Evolutionary conservation across 2,113 vertebrate species (phyloP).

Genomic region (Antennarius striatus): DNA sequence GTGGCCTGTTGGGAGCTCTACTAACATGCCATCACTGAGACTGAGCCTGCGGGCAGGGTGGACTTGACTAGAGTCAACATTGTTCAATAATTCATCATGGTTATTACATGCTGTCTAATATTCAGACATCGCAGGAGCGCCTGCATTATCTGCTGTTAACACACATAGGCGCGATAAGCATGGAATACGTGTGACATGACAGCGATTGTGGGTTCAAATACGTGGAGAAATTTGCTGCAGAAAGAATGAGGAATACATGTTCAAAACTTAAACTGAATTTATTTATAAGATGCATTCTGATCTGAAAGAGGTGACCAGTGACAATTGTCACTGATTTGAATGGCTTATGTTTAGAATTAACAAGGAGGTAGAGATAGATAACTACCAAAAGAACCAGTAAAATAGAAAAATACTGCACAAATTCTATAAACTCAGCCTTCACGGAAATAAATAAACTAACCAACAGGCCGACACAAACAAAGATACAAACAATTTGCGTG

Average conservation of each 20-base stretch:
- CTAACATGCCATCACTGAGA: slow-evolving; percentile 32
- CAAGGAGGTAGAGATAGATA: too few relatives aligned
- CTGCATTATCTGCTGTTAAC: slow-evolving; percentile 28
- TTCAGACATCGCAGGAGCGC: slow-evolving; percentile 8
- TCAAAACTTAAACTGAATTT: too few relatives aligned
- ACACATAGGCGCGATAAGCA: slow-evolving; percentile 16
- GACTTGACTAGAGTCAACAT: slow-evolving; percentile 33
- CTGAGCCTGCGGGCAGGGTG: slow-evolving; percentile 25
- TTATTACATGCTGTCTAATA: slow-evolving; percentile 32
- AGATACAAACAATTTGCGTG: too few relatives aligned
- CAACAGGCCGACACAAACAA: too few relatives aligned
- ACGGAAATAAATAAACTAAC: too few relatives aligned
- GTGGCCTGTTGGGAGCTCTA: neutral
- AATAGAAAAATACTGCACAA: too few relatives aligned
- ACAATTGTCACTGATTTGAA: too few relatives aligned
- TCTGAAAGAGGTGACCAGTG: too few relatives aligned
- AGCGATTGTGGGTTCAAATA: slow-evolving; percentile 22
- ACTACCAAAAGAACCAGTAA: too few relatives aligned
- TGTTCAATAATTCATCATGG: slow-evolving; percentile 57
- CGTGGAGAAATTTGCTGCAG: slow-evolving; percentile 1
- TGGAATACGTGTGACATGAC: slow-evolving; percentile 26
- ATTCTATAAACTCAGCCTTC: too few relatives aligned
- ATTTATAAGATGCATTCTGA: too few relatives aligned
- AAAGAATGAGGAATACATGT: neutral
- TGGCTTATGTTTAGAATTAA: too few relatives aligned